Evolutionary conservation across 2,888 invertebrate genomes (phyloP), one percentile per base, ranked within the genome.

Genomic region (Melinopterus prodromus): DNA sequence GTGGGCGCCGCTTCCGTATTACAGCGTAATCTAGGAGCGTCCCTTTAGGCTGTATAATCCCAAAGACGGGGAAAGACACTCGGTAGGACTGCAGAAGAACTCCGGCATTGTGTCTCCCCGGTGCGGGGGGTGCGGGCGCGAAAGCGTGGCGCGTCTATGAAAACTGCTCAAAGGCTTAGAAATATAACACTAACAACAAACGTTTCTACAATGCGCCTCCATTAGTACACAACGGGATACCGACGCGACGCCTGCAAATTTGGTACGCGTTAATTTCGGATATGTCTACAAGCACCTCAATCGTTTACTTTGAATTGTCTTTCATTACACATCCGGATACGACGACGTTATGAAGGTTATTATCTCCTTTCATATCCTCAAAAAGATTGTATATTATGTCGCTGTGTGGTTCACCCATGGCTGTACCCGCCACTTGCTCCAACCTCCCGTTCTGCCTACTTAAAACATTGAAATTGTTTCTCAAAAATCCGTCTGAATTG

Each of bases 111-210:
- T 53, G 53, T 53, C 12, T 6, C 12, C 53, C 12, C 53, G 7
- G 53, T 12, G 2, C 1, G 53, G 53, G 53, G 53, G 37, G 36
- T 26, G 35, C 36, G 74, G 74, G 37, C 74, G 36, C 74, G 15
- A 36, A 74, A 74, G 35, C 74, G 74, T 35, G 74, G 36, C 6
- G n/a, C 74, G 74, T 36, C 79, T 77, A 71, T 69, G 79, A 77
- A 82, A 83, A 83, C 81, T 83, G 81, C 81, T 82, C 83, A 82
- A 82, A 83, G 82, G 83, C 79, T 81, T 78, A 81, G 81, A 83
- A 80, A 82, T 81, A 82, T 82, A 78, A 82, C 77, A 79, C 80
- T 78, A 78, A 79, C 78, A 78, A 83, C 79, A 79, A 80, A 70
- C 72, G 78, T 74, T 77, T 71, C 77, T 69, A 75, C 71, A 76